Evolutionary conservation across 2,888 invertebrate species (phyloP).

Genomic region (Bhutanitis thaidina): DNA sequence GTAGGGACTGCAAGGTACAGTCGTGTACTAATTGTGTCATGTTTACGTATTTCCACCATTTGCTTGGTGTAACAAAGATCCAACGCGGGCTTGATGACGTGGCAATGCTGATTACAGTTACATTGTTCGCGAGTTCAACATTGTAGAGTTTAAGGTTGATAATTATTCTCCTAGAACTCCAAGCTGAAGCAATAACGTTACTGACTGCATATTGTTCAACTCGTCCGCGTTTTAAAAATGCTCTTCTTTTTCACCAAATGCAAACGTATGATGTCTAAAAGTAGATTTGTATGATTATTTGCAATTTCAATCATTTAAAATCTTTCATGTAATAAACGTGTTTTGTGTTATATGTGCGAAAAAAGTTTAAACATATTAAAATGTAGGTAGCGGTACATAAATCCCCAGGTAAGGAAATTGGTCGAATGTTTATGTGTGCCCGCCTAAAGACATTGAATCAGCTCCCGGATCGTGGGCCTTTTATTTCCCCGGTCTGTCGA

Average conservation of each 20-base stretch:
- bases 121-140: slow-evolving; percentile 4
- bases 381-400: slow-evolving; percentile 16
- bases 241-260: too few relatives aligned
- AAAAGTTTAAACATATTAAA: slow-evolving; percentile 20
- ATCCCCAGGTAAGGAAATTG: slow-evolving; percentile 27
- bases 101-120: slow-evolving; percentile 7
- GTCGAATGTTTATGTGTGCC: slow-evolving; percentile 24
- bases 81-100: slow-evolving; percentile 1
- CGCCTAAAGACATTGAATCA: slow-evolving; percentile 18
- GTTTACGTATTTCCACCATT: background rate
- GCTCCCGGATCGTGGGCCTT: slow-evolving; percentile 7
- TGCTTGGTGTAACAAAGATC: slow-evolving; percentile 10
- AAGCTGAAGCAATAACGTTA: background rate
- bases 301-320: too few relatives aligned
- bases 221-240: too few relatives aligned
- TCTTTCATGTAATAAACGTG: too few relatives aligned
- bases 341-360: background rate
- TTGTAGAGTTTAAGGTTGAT: slow-evolving; percentile 2
- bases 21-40: slow-evolving; percentile 13
- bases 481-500: slow-evolving; percentile 17
- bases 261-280: too few relatives aligned
- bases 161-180: background rate
- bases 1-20: slow-evolving; percentile 9
- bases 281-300: too few relatives aligned
- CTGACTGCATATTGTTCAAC: background rate